A percentile compares a stretch with the other conserved stretches of the same genome.
These are phyloP conservation scores for Anabas testudineus DNA, from an alignment of 2,797 vertebrate genomes.

Conservation along the genomic window DNA sequence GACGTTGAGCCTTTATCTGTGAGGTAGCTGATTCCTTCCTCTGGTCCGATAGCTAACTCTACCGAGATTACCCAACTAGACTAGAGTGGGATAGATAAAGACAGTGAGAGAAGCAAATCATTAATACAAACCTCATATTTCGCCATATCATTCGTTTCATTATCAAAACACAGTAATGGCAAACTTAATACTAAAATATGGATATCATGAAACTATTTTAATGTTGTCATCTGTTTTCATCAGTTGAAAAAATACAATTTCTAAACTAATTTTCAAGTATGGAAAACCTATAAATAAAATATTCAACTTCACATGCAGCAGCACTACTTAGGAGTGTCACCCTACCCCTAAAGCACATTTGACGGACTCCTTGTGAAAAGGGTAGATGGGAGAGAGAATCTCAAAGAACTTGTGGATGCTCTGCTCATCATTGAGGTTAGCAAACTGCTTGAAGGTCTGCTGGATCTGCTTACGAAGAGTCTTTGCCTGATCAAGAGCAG, in stretches of 20 bases:
- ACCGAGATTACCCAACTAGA: conserved; percentile 99
- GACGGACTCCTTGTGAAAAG: conserved; percentile 99
- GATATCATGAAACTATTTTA: background rate
- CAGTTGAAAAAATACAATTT: too few relatives aligned
- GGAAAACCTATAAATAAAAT: conserved; percentile 4
- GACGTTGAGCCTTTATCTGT: conserved; percentile 98
- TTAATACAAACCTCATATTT: conserved; percentile 18
- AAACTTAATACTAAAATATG: background rate
- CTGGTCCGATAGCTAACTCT: conserved; percentile 96
- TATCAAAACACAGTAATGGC: background rate
- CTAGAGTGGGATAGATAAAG: conserved; percentile 71
- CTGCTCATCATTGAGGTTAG: conserved; percentile 97
- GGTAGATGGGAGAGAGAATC: conserved; percentile 95
- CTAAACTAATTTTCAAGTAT: background rate
- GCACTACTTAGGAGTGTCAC: conserved; percentile 21
- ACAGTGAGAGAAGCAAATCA: background rate
- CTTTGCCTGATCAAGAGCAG: conserved; percentile 87
- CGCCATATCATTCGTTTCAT: conserved; percentile 6
- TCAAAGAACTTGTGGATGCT: conserved; percentile 99
- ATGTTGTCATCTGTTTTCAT: conserved; percentile 5
- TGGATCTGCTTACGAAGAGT: conserved; percentile 97
- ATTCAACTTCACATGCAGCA: conserved; percentile 5
- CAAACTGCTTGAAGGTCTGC: conserved; percentile 97
- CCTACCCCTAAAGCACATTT: conserved; percentile 98
- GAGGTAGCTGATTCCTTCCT: conserved; percentile 99